These are phyloP conservation scores for Apostichopus japonicus DNA, from an alignment of 35 echinoderm and acorn worm species.

Conservation along the genomic window DNA sequence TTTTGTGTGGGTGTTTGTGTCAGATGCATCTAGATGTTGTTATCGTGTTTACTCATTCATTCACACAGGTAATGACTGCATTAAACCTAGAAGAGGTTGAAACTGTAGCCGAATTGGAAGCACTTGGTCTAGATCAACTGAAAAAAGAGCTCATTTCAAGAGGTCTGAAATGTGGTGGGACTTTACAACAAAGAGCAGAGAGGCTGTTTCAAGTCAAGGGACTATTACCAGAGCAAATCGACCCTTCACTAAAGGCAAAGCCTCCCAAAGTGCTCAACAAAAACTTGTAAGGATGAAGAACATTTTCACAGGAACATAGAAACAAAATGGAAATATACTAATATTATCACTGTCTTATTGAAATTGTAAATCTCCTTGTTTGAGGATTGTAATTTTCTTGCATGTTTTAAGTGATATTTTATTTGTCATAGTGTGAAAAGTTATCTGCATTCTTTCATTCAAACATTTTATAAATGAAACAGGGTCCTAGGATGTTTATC, in stretches of 20 bases:
- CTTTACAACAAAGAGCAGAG: conserved; percentile 85
- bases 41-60: not conserved
- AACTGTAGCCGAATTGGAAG: conserved; percentile 70
- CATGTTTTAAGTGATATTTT: too few species aligned
- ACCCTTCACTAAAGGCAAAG: conserved; percentile 82
- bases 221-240: conserved; percentile 74
- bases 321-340: too few species aligned
- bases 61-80: conserved; percentile 52
- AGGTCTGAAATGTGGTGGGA: conserved; percentile 97
- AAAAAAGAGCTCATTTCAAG: conserved; percentile 80
- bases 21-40: not conserved
- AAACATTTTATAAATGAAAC: too few species aligned
- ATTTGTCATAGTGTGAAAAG: too few species aligned
- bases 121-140: conserved; percentile 77
- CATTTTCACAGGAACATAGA: too few species aligned
- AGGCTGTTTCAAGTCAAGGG: conserved; percentile 84
- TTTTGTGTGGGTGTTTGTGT: too few species aligned
- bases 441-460: too few species aligned
- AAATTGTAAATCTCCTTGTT: too few species aligned
- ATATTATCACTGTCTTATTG: too few species aligned
- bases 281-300: not conserved
- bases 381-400: too few species aligned
- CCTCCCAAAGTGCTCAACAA: conserved; percentile 75
- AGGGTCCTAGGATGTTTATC: too few species aligned
- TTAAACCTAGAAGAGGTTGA: conserved; percentile 70